A percentile compares a stretch with the other conserved stretches of the same genome.
These are phyloP conservation scores for Leguminivora glycinivorella DNA, from an alignment of 1,140 invertebrate genomes.

Conservation along the genomic window DNA sequence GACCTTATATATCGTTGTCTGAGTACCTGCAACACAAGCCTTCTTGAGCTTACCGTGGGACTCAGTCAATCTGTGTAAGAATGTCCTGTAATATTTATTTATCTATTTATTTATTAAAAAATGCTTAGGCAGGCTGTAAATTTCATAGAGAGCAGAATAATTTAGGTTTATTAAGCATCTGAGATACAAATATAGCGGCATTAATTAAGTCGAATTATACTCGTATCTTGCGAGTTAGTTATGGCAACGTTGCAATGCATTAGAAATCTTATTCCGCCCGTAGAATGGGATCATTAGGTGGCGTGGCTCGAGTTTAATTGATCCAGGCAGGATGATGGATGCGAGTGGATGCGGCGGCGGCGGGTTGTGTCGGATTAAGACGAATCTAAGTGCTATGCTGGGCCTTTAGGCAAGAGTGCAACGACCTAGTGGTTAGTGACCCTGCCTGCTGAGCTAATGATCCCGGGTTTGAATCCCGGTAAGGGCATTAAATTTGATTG, in stretches of 20 bases:
- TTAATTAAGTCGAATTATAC: constrained; percentile 16
- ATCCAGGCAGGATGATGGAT: constrained; percentile 53
- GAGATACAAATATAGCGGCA: constrained; percentile 11
- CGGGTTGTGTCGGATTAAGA: constrained; percentile 42
- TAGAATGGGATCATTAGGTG: constrained; percentile 32
- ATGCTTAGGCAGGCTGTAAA: too few relatives aligned
- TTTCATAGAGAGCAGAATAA: neutral
- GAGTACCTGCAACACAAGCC: too few relatives aligned
- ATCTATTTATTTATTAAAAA: too few relatives aligned
- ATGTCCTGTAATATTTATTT: constrained; percentile 15
- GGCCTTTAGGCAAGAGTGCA: too few relatives aligned
- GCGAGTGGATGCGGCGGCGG: constrained; percentile 33
- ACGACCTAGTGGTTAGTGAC: too few relatives aligned
- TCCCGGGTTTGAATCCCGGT: too few relatives aligned
- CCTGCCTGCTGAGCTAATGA: too few relatives aligned
- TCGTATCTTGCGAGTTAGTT: constrained; percentile 26
- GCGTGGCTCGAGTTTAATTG: constrained; percentile 47
- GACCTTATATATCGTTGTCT: too few relatives aligned
- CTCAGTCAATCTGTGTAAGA: too few relatives aligned
- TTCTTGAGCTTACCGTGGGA: too few relatives aligned
- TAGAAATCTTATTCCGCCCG: constrained; percentile 34
- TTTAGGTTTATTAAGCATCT: neutral
- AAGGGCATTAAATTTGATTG: too few relatives aligned
- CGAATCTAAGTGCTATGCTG: constrained; percentile 49
- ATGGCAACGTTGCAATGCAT: constrained; percentile 29